Evolutionary conservation across 2,797 vertebrate species (phyloP), one percentile per base, ranked within the genome.

Genomic region (Loriculus beryllinus): DNA sequence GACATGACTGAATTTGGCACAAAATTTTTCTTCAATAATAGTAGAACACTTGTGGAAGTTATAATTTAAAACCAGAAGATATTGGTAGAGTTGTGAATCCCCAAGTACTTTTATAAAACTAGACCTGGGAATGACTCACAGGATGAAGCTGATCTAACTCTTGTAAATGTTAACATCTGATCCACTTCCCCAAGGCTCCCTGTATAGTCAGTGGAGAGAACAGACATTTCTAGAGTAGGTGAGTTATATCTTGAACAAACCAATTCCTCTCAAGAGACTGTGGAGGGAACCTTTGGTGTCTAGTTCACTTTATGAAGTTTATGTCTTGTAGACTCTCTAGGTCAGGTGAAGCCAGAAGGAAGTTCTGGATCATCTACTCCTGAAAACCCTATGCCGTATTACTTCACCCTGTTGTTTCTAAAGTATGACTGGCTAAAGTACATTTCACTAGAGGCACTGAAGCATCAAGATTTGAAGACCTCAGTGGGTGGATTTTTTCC

Each of bases 171-270:
- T 47, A 18, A 7, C 4, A 2, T 28, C 35, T 76, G 54, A 82
- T 14, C 22, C 0, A 0, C 22, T 82, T 77, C 35, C 69, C 33
- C 0, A 1, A 67, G 17, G 8, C 7, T 89, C 57, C 22, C 45
- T 74, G 35, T 37, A 28, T 2, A 40, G 8, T 28, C 48, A 33
- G 20, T 40, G 43, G 23, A 82, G 47, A 54, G 23, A 49, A 79
- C 0, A 87, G 35, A 35, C 3, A 29, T 5, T 40, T 79, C 28
- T 43, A n/a, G 37, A 82, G 28, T 3, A 86, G 31, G 28, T 33
- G 22, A 60, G 4, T 65, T 47, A 39, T 31, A 60, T 29, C 18
- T n/a, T 47, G 37, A 77, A 45, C 10, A 77, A 85, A 81, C 4
- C 7, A 22, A 37, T 47, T 75, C 52, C 33, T 78, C 45, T 39